Evolutionary conservation across 2,888 invertebrate species (phyloP), one percentile per base, ranked within the genome.

Genomic region (Tigriopus californicus): DNA sequence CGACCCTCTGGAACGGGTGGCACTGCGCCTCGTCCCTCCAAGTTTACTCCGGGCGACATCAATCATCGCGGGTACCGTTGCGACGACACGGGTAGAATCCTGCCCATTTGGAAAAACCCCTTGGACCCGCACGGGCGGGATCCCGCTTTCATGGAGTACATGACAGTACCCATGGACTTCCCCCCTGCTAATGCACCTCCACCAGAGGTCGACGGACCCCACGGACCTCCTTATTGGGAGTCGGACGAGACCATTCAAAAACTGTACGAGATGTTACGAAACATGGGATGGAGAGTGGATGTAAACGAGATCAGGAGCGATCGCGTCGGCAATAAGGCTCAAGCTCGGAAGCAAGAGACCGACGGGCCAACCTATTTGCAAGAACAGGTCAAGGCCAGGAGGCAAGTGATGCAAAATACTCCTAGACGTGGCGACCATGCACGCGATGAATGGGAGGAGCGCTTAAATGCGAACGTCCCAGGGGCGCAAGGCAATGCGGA

Each of bases 111-210:
- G 59, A 18, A n/a, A 41, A 59, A 49, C 20, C 8, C n/a, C 15
- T 6, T 15, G 40, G 52, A 51, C 13, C 59, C 48, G 10, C 18
- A 33, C 20, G 33, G 25, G 8, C 18, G 48, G 15, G 49, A 59
- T 15, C 48, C 49, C 6, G 13, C 15, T 33, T 13, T 15, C 15
- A 41, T 56, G 40, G 11, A 56, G 41, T 56, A 41, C 15, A 42
- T 6, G 20, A 18, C 41, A 3, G 56, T 56, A 10, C 56, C 18
- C 13, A 81, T 76, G 87, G 85, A 71, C 80, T 79, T 61, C 89
- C 77, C 56, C 89, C 77, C 67, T 85, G 87, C 67, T 76, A 76
- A 0, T 90, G 79, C 65, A 89, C 70, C 58, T 72, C 74, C 66
- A 86, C 87, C 61, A 91, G 66, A 61, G 79, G 68, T 63, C 76